A percentile compares a stretch with the other conserved stretches of the same genome.
phyloP scores from a whole-genome alignment of 2,113 vertebrate genomes.

The Oxygymnocypris stewartii region DNA sequence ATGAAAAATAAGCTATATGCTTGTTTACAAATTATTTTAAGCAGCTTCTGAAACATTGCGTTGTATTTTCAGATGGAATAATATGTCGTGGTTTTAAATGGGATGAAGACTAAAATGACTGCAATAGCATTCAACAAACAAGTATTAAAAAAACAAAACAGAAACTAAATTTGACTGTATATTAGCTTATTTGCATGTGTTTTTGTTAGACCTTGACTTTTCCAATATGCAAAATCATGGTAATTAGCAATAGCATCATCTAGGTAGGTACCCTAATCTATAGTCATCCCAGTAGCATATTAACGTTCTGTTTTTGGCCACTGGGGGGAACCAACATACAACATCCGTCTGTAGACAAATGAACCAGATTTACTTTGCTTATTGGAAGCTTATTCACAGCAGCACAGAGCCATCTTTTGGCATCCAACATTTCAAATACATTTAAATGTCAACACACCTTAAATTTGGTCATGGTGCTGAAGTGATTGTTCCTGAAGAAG shows the following conservation, averaged over 20 bases:
- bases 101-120: neutral
- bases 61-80: neutral
- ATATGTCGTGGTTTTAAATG: too few species aligned
- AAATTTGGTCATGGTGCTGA: conserved; percentile 99
- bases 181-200: conserved; percentile 1
- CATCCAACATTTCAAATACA: conserved; percentile 10
- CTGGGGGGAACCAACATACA: conserved; percentile 34
- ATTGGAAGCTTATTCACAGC: neutral
- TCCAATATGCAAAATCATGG: neutral
- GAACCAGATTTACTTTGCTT: neutral
- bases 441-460: conserved; percentile 83
- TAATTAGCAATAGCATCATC: neutral
- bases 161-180: neutral
- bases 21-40: neutral
- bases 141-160: neutral
- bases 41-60: neutral
- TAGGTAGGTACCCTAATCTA: neutral
- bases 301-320: conserved; percentile 20
- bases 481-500: conserved; percentile 99
- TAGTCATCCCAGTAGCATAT: neutral
- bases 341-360: neutral
- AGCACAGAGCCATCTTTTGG: neutral
- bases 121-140: neutral
- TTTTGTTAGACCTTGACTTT: neutral
- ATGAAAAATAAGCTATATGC: neutral